phyloP scores from a whole-genome alignment of 2,113 vertebrate genomes.

The Trochalopteron elliotii region DNA sequence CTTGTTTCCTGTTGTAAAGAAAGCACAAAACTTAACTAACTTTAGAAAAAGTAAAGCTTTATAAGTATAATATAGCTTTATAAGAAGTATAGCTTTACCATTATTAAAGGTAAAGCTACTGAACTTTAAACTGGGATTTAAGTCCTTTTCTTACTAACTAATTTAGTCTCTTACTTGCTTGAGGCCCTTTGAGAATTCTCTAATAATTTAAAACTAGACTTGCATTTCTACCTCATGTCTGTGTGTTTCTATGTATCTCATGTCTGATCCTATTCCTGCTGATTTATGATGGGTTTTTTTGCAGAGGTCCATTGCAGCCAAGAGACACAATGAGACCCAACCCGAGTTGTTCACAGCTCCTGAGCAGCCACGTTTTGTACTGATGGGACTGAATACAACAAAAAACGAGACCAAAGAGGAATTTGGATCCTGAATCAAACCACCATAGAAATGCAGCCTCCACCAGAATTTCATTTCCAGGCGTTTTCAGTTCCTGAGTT shows the following conservation, averaged over 20 bases:
- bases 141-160: too few species aligned
- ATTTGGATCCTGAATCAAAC: neutral
- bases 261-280: neutral
- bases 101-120: too few species aligned
- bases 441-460: neutral
- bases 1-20: neutral
- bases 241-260: too few species aligned
- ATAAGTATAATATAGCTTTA: too few species aligned
- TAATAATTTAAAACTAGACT: too few species aligned
- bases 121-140: too few species aligned
- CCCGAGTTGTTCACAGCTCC: neutral
- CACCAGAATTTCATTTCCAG: neutral
- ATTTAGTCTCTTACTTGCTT: too few species aligned
- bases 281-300: neutral
- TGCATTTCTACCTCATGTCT: too few species aligned
- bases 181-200: too few species aligned
- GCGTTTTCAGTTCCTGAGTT: neutral
- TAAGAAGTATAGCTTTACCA: too few species aligned
- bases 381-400: neutral
- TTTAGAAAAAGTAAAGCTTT: too few species aligned
- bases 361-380: neutral
- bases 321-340: neutral
- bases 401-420: neutral
- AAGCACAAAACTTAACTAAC: neutral
- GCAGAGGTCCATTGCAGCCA: neutral